Evolutionary conservation across 2,797 vertebrate genomes (phyloP).

Genomic region (Tinamus major): DNA sequence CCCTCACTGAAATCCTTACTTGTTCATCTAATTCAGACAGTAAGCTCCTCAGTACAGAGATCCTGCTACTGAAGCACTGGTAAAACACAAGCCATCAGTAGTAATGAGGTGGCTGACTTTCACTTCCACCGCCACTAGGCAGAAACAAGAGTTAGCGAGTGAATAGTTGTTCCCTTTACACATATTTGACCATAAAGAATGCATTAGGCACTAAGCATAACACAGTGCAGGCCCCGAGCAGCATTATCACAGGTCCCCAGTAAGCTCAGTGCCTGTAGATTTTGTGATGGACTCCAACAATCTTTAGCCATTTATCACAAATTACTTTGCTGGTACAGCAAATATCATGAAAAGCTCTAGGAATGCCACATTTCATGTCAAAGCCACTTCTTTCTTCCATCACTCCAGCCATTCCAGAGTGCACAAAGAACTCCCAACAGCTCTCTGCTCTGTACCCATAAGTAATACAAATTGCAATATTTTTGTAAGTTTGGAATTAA

Average conservation of each 20-base stretch:
- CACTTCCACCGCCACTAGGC: conserved; percentile 32
- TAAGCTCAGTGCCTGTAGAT: conserved; percentile 52
- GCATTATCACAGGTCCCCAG: conserved; percentile 40
- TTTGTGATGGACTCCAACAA: conserved; percentile 51
- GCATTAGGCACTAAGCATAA: conserved; percentile 42
- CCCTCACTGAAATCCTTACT: not conserved
- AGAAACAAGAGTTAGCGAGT: conserved; percentile 48
- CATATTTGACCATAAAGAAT: conserved; percentile 16
- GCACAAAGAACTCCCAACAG: conserved; percentile 69
- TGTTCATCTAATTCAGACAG: not conserved
- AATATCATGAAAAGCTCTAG: conserved; percentile 20
- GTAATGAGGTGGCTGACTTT: not conserved
- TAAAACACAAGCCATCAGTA: conserved; percentile 3
- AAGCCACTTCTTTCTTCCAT: conserved; percentile 42
- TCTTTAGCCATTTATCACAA: conserved; percentile 61
- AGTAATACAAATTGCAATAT: conserved; percentile 65
- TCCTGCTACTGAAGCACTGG: not conserved
- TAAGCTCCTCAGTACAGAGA: not conserved
- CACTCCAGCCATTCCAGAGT: conserved; percentile 38
- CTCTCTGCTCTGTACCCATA: conserved; percentile 49
- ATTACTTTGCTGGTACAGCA: conserved; percentile 36
- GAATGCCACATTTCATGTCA: conserved; percentile 56
- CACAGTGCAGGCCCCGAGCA: conserved; percentile 34
- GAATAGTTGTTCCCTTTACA: conserved; percentile 60
- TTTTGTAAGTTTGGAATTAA: conserved; percentile 66